Evolutionary conservation across 2,113 vertebrate genomes (phyloP).

Genomic region (Hemichromis elongatus): DNA sequence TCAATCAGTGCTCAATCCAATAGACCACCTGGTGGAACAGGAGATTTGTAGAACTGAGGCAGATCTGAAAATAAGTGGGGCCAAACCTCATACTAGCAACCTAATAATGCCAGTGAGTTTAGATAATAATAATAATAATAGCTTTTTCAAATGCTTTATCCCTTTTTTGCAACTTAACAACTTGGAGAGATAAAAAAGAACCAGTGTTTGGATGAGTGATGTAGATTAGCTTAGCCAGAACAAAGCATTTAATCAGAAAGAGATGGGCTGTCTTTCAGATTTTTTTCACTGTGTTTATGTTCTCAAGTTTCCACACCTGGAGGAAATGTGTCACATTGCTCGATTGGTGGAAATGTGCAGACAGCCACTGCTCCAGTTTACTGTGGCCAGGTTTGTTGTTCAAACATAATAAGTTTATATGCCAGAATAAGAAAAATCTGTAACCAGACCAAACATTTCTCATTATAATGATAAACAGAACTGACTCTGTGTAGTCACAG

Average conservation of each 20-base stretch:
- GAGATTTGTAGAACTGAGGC: background rate
- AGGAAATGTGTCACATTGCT: background rate
- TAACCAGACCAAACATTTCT: background rate
- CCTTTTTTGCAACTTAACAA: background rate
- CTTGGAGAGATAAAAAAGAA: fast-evolving
- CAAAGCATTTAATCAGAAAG: background rate
- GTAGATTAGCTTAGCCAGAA: background rate
- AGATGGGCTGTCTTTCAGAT: background rate
- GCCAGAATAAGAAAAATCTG: background rate
- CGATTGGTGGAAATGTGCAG: background rate
- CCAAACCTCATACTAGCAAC: background rate
- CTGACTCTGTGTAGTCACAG: background rate
- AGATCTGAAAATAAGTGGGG: background rate
- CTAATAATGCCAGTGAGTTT: background rate
- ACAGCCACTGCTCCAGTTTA: background rate
- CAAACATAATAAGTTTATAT: background rate
- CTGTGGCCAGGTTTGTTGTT: background rate
- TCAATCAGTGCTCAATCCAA: background rate
- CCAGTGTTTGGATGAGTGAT: background rate
- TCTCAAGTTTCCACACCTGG: background rate
- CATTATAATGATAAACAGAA: background rate
- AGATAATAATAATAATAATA: background rate
- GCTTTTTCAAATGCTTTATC: background rate
- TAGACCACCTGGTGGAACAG: fast-evolving
- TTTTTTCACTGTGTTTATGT: background rate